Base-by-base conservation (phyloP, 2,797 vertebrate genomes). In the Eleutherodactylus coqui region DNA sequence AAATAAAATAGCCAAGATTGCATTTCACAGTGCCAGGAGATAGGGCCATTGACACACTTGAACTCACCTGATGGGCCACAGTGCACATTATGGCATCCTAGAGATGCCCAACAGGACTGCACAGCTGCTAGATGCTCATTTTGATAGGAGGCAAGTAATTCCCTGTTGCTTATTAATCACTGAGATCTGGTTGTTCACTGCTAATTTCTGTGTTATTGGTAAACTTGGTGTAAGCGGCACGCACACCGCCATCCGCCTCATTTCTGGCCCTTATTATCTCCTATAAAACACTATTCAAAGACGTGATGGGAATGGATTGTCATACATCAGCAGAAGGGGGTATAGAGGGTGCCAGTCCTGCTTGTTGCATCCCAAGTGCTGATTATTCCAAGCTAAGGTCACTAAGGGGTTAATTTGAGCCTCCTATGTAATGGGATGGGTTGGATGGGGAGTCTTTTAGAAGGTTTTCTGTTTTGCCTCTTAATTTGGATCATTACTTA, bases 401-500 rank as follows among this genome's bases (percentile, higher is more conserved):
- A 96, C 93, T 94, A 93, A 91, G 93, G 64, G 93, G 93, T 92
- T 90, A 92, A 93, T 94, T 93, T 92, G 90, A 90, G 89, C 89
- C 90, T 89, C 89, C 91, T 86, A 69, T 93, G 94, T 94, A 94
- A 93, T 94, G 95, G 92, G 95, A 95, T 94, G 94, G 95, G 96
- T 96, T 96, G 96, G 93, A 93, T 94, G 94, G 94, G 16, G 97
- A 96, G 95, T 93, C 91, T 92, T 95, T 95, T 97, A 95, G 96
- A 97, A 32, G 96, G 95, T 96, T 93, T 95, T 94, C 92, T 95
- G 95, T 96, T 96, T 96, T 95, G 95, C 94, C 95, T 95, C 95
- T 96, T 97, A 95, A 96, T 97, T 97, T 96, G 94, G 94, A 93
- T 96, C 95, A 96, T 98, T 97, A 98, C 93, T 92, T 91, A 86